These are phyloP conservation scores for Philopotamus ludificatus DNA, from an alignment of 1,140 invertebrate genomes.

Conservation along the genomic window DNA sequence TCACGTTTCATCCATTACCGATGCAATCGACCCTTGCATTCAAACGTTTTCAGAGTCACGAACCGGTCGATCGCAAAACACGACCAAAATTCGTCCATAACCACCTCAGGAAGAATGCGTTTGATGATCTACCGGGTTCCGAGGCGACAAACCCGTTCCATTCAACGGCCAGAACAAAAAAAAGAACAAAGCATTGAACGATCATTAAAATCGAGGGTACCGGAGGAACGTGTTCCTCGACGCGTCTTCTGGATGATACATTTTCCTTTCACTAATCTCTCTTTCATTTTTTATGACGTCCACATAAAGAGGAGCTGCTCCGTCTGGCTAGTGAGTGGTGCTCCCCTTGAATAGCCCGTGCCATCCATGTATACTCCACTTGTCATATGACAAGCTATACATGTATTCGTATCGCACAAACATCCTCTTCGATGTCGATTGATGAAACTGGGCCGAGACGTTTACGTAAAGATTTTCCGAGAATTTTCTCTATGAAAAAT, in stretches of 20 bases:
- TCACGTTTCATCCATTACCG: too few relatives aligned
- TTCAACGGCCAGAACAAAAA: conserved; percentile 23
- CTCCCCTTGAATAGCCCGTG: not conserved
- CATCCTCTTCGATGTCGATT: too few relatives aligned
- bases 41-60: too few relatives aligned
- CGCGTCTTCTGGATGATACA: conserved; percentile 35
- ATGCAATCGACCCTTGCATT: too few relatives aligned
- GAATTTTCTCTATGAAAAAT: not conserved
- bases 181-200: conserved; percentile 3
- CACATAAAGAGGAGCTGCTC: conserved; percentile 14
- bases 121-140: not conserved
- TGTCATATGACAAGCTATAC: too few relatives aligned
- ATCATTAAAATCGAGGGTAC: conserved; percentile 36
- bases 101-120: not conserved
- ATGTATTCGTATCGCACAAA: too few relatives aligned
- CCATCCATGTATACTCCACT: not conserved
- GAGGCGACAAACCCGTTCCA: not conserved
- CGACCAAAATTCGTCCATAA: not conserved
- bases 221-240: conserved; percentile 24
- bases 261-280: conserved; percentile 34
- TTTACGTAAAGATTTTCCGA: not conserved
- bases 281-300: conserved; percentile 30
- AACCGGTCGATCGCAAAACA: not conserved
- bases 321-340: not conserved
- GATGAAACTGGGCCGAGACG: too few relatives aligned